These are phyloP conservation scores for Chaetodon auriga DNA, from an alignment of 2,113 vertebrate genomes.

Conservation along the genomic window DNA sequence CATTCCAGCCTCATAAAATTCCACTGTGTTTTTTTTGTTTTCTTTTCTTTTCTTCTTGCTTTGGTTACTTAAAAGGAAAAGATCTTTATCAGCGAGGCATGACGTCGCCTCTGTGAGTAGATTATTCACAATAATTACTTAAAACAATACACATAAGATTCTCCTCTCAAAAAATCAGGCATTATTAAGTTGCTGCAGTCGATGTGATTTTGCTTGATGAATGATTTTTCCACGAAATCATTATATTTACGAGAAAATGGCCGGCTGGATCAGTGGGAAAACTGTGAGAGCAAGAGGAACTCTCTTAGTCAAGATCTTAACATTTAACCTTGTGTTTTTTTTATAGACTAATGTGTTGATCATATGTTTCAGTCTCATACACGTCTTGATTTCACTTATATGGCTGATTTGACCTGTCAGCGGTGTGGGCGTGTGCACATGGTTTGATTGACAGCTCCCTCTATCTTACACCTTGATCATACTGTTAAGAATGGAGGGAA, in stretches of 20 bases:
- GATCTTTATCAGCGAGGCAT: constrained; percentile 49
- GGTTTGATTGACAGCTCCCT: not conserved
- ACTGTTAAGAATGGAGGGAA: not conserved
- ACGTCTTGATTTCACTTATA: not conserved
- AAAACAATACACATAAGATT: constrained; percentile 39
- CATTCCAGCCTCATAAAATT: constrained; percentile 58
- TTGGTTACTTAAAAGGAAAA: constrained; percentile 53
- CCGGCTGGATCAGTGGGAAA: constrained; percentile 2
- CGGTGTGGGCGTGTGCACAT: not conserved
- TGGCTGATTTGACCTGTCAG: too few species aligned
- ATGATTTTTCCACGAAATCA: constrained; percentile 42
- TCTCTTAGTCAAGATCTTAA: constrained; percentile 4
- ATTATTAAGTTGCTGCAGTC: constrained; percentile 34
- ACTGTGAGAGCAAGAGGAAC: not conserved
- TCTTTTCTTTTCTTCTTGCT: constrained; percentile 59
- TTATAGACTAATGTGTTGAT: not conserved
- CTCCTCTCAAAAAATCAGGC: constrained; percentile 4
- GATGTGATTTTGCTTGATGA: constrained; percentile 15
- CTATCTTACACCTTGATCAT: not conserved
- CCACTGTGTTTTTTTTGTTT: constrained; percentile 6
- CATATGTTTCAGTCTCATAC: not conserved
- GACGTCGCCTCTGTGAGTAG: constrained; percentile 16
- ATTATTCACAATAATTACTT: constrained; percentile 36
- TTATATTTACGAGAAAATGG: constrained; percentile 1
- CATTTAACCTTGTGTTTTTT: not conserved